Evolutionary conservation across 1,140 invertebrate genomes (phyloP), one percentile per base, ranked within the genome.

Genomic region (Cyclina sinensis): DNA sequence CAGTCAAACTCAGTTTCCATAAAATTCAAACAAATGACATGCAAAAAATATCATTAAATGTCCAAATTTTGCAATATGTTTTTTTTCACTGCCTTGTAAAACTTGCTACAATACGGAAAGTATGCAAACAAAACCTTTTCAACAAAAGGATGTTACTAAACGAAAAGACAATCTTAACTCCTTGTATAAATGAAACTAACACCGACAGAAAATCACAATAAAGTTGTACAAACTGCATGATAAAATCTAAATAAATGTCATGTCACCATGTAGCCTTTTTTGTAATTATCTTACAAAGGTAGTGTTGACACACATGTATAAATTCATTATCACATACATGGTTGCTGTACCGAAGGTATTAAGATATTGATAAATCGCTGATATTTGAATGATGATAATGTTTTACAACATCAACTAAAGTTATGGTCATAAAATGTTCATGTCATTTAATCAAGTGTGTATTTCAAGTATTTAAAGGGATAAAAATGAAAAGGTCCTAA

Each of bases 321-420:
- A 62, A 27, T 27, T 27, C 57, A 62, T n/a, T 27, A 62, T 62
- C 57, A 27, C 24, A 62, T 27, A 62, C 24, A 18, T 57, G 27
- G 24, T n/a, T 62, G 57, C 18, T 62, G 57, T 24, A n/a, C 57
- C 21, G 24, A 24, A 62, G 18, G 27, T 54, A 54, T 4, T 5
- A 27, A 62, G 57, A n/a, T 62, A 62, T 27, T 62, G 57, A 27
- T 62, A 62, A 62, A 62, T 62, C 27, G 27, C 57, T 7, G n/a
- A 62, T 62, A n/a, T 62, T 62, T 62, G 57, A 62, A n/a, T 27
- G 57, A 3, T 62, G 57, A 62, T 62, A 62, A 62, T 62, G 24
- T 62, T 9, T 62, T n/a, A 27, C 57, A 9, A 27, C 57, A 27
- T 27, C 14, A 57, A 18, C 18, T 48, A 48, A 11, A 48, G 9